These are phyloP conservation scores for Eupithecia subumbrata DNA, from an alignment of 2,888 invertebrate species.

Conservation along the genomic window DNA sequence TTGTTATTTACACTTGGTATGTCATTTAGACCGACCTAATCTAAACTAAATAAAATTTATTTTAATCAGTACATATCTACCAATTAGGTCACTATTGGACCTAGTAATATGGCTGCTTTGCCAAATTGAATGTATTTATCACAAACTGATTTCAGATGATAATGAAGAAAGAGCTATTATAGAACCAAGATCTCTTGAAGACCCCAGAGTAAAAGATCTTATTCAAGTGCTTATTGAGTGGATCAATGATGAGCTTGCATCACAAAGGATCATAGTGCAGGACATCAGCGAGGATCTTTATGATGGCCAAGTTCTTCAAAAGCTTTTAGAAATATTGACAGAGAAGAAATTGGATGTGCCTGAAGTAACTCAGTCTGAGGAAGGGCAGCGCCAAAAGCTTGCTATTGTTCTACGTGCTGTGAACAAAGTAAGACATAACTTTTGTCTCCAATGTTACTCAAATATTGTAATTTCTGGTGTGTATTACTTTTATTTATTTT, in stretches of 20 bases:
- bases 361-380: slow-evolving; percentile 99
- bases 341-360: slow-evolving; percentile 96
- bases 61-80: background rate
- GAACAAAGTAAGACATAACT: slow-evolving; percentile 86
- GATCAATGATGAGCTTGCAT: slow-evolving; percentile 99
- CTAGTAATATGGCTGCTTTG: background rate
- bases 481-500: slow-evolving; percentile 39
- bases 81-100: background rate
- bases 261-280: slow-evolving; percentile 98
- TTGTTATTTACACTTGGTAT: background rate
- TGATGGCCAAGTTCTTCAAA: slow-evolving; percentile 94
- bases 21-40: background rate
- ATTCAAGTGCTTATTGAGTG: slow-evolving; percentile 96
- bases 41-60: background rate
- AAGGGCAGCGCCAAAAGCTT: slow-evolving; percentile 97
- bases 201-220: slow-evolving; percentile 93
- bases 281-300: slow-evolving; percentile 98
- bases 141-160: slow-evolving; percentile 87
- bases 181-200: slow-evolving; percentile 93
- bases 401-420: slow-evolving; percentile 94
- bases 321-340: slow-evolving; percentile 92
- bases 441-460: background rate
- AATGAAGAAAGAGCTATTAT: slow-evolving; percentile 98
- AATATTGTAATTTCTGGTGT: background rate
- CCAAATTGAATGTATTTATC: background rate